Evolutionary conservation across 2,888 invertebrate genomes (phyloP).

Genomic region (Athetis lepigone): DNA sequence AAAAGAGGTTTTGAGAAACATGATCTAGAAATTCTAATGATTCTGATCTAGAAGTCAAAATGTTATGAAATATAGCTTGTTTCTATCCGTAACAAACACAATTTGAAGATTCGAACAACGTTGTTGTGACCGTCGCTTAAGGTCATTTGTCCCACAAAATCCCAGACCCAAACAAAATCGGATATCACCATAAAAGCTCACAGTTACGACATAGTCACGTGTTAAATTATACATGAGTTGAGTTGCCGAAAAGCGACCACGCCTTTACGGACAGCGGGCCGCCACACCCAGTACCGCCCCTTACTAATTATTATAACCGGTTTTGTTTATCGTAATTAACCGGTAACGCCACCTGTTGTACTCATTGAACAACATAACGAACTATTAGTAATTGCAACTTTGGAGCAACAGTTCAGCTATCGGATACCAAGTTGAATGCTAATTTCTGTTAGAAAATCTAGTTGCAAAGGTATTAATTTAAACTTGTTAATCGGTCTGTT

Average conservation of each 20-base stretch:
- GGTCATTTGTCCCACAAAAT: slow-evolving; percentile 38
- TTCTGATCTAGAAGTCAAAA: too few species aligned
- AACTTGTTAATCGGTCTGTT: slow-evolving; percentile 40
- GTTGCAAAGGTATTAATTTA: slow-evolving; percentile 46
- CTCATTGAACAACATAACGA: slow-evolving; percentile 63
- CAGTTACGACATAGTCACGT: slow-evolving; percentile 67
- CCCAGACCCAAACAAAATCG: slow-evolving; percentile 54
- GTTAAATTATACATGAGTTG: slow-evolving; percentile 78
- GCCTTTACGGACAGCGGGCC: slow-evolving; percentile 70
- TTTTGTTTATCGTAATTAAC: slow-evolving; percentile 86
- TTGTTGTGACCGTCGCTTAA: slow-evolving; percentile 8
- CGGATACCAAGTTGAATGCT: slow-evolving; percentile 60
- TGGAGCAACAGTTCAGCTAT: slow-evolving; percentile 60
- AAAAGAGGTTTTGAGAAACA: slow-evolving; percentile 34
- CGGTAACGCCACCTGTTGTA: slow-evolving; percentile 85
- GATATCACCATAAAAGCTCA: slow-evolving; percentile 67
- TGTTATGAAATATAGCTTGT: neutral
- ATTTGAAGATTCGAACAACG: neutral
- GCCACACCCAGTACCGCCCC: slow-evolving; percentile 86
- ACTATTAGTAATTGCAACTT: slow-evolving; percentile 71
- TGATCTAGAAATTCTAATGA: too few species aligned
- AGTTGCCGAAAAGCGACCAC: slow-evolving; percentile 78
- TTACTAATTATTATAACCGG: slow-evolving; percentile 89
- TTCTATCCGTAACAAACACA: neutral
- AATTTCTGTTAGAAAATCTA: slow-evolving; percentile 53